A percentile compares a stretch with the other conserved stretches of the same genome.
These are phyloP conservation scores for Invenusta paracnida DNA, from an alignment of 2,888 invertebrate species.

Conservation along the genomic window DNA sequence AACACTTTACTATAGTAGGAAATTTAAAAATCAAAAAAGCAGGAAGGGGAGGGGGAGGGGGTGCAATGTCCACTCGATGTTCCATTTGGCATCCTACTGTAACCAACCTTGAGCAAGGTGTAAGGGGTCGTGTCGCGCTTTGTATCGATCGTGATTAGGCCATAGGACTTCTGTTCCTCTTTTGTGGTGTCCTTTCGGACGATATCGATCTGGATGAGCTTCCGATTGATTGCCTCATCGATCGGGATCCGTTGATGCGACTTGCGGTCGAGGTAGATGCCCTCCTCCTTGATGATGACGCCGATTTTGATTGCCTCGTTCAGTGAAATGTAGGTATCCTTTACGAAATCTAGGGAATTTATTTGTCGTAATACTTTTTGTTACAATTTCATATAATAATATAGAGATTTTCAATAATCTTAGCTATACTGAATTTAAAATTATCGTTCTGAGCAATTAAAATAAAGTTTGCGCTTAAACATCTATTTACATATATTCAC, in stretches of 20 bases:
- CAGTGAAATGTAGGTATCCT: not conserved
- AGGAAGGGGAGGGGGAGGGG: too few relatives aligned
- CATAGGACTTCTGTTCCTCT: slow-evolving; percentile 8
- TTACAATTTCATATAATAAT: too few relatives aligned
- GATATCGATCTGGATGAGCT: not conserved
- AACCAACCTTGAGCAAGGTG: not conserved
- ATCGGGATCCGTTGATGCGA: not conserved
- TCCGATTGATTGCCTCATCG: not conserved
- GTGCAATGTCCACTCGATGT: too few relatives aligned
- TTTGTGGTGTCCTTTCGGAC: not conserved
- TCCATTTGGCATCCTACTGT: too few relatives aligned
- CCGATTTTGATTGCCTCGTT: not conserved
- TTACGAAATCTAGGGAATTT: not conserved
- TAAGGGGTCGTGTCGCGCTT: not conserved
- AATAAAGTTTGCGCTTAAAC: too few relatives aligned
- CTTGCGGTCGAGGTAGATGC: not conserved
- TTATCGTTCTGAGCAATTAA: too few relatives aligned
- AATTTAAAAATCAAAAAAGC: too few relatives aligned
- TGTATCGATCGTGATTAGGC: not conserved
- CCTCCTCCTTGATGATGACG: not conserved
- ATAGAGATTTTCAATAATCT: too few relatives aligned
- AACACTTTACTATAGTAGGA: too few relatives aligned
- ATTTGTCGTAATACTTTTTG: too few relatives aligned
- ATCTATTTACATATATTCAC: too few relatives aligned
- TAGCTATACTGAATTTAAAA: too few relatives aligned